These are phyloP conservation scores for Magallana nippona DNA, from an alignment of 2,888 invertebrate species.

Conservation along the genomic window DNA sequence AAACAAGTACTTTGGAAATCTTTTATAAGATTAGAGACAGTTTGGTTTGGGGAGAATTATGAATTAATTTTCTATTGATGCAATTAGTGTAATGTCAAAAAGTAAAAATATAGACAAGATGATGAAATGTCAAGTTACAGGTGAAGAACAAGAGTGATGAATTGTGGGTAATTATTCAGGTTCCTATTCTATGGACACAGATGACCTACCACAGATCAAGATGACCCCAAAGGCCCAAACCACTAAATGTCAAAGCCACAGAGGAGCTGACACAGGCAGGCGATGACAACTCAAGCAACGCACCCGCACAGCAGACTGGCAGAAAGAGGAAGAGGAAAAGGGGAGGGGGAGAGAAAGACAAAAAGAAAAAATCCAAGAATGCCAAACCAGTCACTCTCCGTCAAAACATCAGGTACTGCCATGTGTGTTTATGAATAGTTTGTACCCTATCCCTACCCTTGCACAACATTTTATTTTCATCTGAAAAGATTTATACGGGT, in stretches of 20 bases:
- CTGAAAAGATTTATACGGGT: no score
- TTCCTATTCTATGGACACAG: not conserved
- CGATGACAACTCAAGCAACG: constrained; percentile 51
- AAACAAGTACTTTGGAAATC: no score
- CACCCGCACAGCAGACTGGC: constrained; percentile 56
- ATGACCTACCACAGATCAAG: constrained; percentile 47
- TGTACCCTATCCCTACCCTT: not conserved
- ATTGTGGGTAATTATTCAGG: not conserved
- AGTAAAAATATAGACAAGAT: no score
- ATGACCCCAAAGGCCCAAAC: constrained; percentile 50
- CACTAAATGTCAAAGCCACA: constrained; percentile 45
- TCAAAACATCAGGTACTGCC: constrained; percentile 71
- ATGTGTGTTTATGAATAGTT: not conserved
- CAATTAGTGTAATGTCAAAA: no score
- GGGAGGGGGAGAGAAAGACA: constrained; percentile 61
- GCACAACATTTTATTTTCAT: no score
- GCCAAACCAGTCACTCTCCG: constrained; percentile 59
- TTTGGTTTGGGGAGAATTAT: no score
- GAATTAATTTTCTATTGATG: no score
- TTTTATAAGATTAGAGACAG: no score
- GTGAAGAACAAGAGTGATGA: not conserved
- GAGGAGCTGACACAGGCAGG: constrained; percentile 37
- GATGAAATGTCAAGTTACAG: not conserved
- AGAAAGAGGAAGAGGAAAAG: constrained; percentile 57
- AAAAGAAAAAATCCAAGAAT: constrained; percentile 53